Conservation (phyloP, 2,888 invertebrate species). For the Xanthorhoe spadicearia region DNA sequence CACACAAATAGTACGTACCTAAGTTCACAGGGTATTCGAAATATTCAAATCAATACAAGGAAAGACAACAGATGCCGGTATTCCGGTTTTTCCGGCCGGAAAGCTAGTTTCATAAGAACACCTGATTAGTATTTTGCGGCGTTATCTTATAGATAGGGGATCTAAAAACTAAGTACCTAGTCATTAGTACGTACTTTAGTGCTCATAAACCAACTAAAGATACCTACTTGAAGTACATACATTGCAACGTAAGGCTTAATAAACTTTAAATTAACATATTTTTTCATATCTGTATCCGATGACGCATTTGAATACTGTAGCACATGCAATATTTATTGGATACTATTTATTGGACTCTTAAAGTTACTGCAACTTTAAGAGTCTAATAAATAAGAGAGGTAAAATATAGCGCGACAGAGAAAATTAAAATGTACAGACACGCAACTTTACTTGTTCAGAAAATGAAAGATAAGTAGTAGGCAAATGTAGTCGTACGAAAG, state of each 20-base stretch:
- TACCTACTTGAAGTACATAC: not conserved
- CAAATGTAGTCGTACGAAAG: constrained; percentile 31
- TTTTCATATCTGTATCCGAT: constrained; percentile 34
- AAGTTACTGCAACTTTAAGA: constrained; percentile 48
- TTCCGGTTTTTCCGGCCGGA: not conserved
- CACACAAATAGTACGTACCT: constrained; percentile 40
- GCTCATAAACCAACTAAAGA: constrained; percentile 2
- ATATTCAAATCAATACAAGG: constrained; percentile 31
- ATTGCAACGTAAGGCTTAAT: constrained; percentile 5
- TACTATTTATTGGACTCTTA: no score
- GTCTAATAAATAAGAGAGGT: constrained; percentile 47
- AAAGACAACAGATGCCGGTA: constrained; percentile 12
- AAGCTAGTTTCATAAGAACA: not conserved
- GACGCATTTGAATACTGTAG: constrained; percentile 44
- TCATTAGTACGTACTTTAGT: not conserved
- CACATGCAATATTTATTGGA: constrained; percentile 48
- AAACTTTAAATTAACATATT: constrained; percentile 20
- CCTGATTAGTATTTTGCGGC: not conserved
- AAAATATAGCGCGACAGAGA: constrained; percentile 42
- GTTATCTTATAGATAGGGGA: not conserved
- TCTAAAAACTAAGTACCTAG: not conserved
- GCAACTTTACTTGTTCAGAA: constrained; percentile 45
- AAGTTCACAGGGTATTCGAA: constrained; percentile 29
- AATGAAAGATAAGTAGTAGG: constrained; percentile 38
- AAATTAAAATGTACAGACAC: constrained; percentile 53